A percentile compares a stretch with the other conserved stretches of the same genome.
Evolutionary conservation across 2,113 vertebrate genomes (phyloP).

Genomic region (Albula goreensis): DNA sequence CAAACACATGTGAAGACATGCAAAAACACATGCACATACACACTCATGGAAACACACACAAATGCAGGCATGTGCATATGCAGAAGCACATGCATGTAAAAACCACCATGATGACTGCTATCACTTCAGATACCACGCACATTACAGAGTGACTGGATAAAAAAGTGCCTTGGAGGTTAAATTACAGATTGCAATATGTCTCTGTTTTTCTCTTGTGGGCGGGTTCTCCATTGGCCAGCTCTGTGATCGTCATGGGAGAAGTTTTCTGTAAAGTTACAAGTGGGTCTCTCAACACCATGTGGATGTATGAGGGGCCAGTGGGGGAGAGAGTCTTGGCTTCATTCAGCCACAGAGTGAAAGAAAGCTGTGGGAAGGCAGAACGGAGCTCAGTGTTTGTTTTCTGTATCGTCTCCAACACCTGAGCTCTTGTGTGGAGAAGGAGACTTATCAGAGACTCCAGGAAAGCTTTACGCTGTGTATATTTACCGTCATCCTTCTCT

Average conservation of each 20-base stretch:
- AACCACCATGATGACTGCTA: not conserved
- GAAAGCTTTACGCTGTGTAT: conserved; percentile 27
- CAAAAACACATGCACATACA: conserved; percentile 8
- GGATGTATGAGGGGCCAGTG: conserved; percentile 15
- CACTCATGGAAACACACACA: conserved; percentile 15
- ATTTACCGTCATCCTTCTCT: conserved; percentile 29
- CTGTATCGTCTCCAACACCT: conserved; percentile 36
- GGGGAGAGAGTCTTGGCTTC: not conserved
- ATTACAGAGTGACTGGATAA: not conserved
- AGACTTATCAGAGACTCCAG: conserved; percentile 39
- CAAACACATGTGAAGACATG: conserved; percentile 22
- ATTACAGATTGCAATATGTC: not conserved
- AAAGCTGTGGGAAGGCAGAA: conserved; percentile 12
- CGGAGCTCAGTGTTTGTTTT: conserved; percentile 27
- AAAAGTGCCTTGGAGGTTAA: not conserved
- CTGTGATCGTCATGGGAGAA: conserved; percentile 1
- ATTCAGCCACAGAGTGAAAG: not conserved
- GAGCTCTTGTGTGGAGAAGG: conserved; percentile 41
- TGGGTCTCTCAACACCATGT: not conserved
- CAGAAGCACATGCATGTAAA: not conserved
- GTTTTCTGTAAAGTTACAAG: not conserved
- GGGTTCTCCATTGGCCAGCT: not conserved
- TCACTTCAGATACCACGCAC: not conserved
- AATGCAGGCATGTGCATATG: not conserved
- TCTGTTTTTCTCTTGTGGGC: not conserved